A percentile compares a stretch with the other conserved stretches of the same genome.
These are phyloP conservation scores for Parnassius orleans DNA, from an alignment of 2,888 invertebrate species.

Conservation along the genomic window DNA sequence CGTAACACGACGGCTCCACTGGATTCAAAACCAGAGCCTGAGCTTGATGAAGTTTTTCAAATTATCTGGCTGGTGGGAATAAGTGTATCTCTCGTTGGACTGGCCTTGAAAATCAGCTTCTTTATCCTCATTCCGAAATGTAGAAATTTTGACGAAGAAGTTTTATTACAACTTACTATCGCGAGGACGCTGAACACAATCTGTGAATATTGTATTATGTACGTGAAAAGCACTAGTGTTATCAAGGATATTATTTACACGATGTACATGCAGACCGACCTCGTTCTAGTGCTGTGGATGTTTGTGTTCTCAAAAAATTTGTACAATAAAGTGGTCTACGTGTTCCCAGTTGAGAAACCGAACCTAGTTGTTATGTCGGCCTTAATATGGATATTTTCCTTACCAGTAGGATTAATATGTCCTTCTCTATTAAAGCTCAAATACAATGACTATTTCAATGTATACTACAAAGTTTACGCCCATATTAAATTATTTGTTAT, in stretches of 20 bases:
- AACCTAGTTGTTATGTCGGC: slow-evolving; percentile 39
- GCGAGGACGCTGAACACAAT: slow-evolving; percentile 50
- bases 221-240: slow-evolving; percentile 9
- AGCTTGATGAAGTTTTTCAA: slow-evolving; percentile 26
- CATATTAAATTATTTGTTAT: slow-evolving; percentile 49
- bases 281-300: slow-evolving; percentile 55
- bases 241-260: slow-evolving; percentile 34
- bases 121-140: slow-evolving; percentile 42
- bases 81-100: slow-evolving; percentile 39
- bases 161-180: slow-evolving; percentile 51
- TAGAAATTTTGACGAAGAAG: slow-evolving; percentile 56
- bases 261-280: slow-evolving; percentile 50
- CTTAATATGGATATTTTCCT: slow-evolving; percentile 44
- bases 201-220: slow-evolving; percentile 42
- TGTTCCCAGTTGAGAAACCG: slow-evolving; percentile 41
- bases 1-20: slow-evolving; percentile 2
- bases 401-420: slow-evolving; percentile 46
- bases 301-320: slow-evolving; percentile 59
- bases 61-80: slow-evolving; percentile 49
- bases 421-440: slow-evolving; percentile 30
- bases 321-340: slow-evolving; percentile 57
- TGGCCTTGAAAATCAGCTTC: slow-evolving; percentile 43
- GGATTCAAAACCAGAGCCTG: background rate
- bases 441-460: slow-evolving; percentile 28
- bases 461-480: slow-evolving; percentile 42